phyloP scores from a whole-genome alignment of 2,797 vertebrate species.

The Neoniphon sammara region DNA sequence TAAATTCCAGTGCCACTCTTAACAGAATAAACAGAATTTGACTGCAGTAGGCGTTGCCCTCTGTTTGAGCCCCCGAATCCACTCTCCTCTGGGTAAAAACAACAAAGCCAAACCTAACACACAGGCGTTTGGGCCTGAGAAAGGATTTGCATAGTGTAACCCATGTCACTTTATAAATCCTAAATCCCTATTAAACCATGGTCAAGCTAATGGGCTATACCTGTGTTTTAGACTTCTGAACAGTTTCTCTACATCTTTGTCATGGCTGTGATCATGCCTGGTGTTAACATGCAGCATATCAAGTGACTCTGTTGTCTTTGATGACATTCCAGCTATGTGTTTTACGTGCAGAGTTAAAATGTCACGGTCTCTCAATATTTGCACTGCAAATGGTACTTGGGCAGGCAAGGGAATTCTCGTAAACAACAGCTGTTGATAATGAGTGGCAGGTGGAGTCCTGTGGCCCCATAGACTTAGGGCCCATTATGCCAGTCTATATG shows the following conservation, averaged over 20 bases:
- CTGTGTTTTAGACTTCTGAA: not conserved
- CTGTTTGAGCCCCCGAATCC: conserved; percentile 13
- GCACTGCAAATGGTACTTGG: conserved; percentile 38
- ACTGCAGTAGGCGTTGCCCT: not conserved
- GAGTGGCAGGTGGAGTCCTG: conserved; percentile 39
- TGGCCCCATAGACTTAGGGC: conserved; percentile 37
- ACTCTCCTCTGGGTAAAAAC: not conserved
- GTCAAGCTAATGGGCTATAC: conserved; percentile 16
- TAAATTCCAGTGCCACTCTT: not conserved
- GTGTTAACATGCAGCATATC: not conserved
- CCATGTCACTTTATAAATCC: conserved; percentile 11
- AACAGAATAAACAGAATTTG: not conserved
- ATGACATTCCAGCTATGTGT: conserved; percentile 42
- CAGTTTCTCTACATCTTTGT: conserved; percentile 22
- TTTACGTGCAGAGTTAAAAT: conserved; percentile 52
- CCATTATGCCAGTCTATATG: conserved; percentile 18
- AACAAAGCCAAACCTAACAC: conserved; percentile 19
- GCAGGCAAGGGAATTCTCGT: conserved; percentile 51
- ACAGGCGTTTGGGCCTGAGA: not conserved
- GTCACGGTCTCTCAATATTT: conserved; percentile 46
- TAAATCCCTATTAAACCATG: conserved; percentile 2
- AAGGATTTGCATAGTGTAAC: conserved; percentile 2
- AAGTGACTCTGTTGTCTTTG: conserved; percentile 27
- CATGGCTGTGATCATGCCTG: not conserved
- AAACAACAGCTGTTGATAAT: conserved; percentile 65